A percentile compares a stretch with the other conserved stretches of the same genome.
Evolutionary conservation across 2,888 invertebrate species (phyloP).

Genomic region (Agrochola lychnidis): DNA sequence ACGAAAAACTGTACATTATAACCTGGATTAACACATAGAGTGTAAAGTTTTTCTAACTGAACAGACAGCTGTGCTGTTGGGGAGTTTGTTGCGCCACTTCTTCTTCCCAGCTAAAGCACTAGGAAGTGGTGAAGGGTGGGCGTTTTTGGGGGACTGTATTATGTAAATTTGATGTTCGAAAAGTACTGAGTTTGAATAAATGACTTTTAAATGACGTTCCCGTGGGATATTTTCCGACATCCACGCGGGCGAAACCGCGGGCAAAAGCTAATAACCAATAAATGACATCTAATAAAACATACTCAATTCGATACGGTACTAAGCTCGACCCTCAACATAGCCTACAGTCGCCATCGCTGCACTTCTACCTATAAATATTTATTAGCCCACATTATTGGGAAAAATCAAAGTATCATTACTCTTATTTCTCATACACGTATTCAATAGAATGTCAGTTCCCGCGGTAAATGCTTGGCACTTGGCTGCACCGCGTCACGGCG

Average conservation of each 20-base stretch:
- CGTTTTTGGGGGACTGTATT: too few relatives aligned
- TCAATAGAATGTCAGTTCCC: conserved; percentile 63
- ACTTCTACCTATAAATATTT: conserved; percentile 32
- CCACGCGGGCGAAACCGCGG: too few relatives aligned
- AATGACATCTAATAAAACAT: not conserved
- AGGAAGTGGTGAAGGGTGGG: too few relatives aligned
- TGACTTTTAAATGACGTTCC: too few relatives aligned
- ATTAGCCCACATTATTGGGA: conserved; percentile 44
- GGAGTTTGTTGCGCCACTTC: too few relatives aligned
- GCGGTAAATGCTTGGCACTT: conserved; percentile 60
- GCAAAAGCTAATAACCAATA: not conserved
- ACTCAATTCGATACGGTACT: not conserved
- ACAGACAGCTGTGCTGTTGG: too few relatives aligned
- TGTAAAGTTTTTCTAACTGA: too few relatives aligned
- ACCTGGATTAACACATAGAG: too few relatives aligned
- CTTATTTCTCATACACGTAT: conserved; percentile 57
- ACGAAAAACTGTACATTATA: too few relatives aligned
- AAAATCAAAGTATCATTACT: conserved; percentile 52
- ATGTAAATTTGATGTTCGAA: too few relatives aligned
- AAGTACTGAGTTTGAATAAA: too few relatives aligned
- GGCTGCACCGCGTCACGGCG: conserved; percentile 54
- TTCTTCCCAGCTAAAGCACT: too few relatives aligned
- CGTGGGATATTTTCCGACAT: not conserved
- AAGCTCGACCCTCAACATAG: not conserved
- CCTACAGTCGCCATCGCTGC: not conserved